These are phyloP conservation scores for Antitype chi DNA, from an alignment of 2,888 invertebrate species.

Conservation along the genomic window DNA sequence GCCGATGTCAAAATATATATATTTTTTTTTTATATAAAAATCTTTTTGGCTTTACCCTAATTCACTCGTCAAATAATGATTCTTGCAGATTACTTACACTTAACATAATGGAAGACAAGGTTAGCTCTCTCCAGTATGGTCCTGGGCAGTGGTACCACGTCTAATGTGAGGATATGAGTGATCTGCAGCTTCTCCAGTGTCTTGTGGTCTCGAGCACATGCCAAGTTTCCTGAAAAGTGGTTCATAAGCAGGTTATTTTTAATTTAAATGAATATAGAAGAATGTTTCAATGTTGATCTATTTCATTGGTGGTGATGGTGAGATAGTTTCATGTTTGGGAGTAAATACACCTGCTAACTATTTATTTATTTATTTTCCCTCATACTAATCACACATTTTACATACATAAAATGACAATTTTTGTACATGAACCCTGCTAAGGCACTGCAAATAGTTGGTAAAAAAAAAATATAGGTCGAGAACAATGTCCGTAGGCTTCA, in stretches of 20 bases:
- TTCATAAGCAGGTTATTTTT: conserved; percentile 30
- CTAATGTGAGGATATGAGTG: conserved; percentile 95
- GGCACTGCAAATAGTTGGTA: no score
- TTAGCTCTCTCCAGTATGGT: conserved; percentile 92
- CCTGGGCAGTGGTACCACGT: conserved; percentile 95
- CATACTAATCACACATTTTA: no score
- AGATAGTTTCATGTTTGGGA: not conserved
- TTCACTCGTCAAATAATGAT: not conserved
- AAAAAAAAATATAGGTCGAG: not conserved
- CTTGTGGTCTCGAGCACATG: conserved; percentile 94
- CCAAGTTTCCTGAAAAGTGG: conserved; percentile 92
- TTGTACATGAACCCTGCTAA: no score
- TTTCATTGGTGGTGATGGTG: not conserved
- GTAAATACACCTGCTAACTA: no score
- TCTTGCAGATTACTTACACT: conserved; percentile 87
- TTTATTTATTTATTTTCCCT: no score
- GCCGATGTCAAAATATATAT: no score
- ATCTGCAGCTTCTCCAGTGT: conserved; percentile 92
- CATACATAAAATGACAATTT: no score
- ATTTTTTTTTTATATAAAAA: no score
- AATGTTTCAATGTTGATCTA: not conserved
- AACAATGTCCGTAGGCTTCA: no score
- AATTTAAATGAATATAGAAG: not conserved
- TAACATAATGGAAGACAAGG: conserved; percentile 93
- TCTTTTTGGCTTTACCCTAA: no score